A percentile compares a stretch with the other conserved stretches of the same genome.
Evolutionary conservation across 1,140 invertebrate genomes (phyloP).

Genomic region (Drosophila suzukii): DNA sequence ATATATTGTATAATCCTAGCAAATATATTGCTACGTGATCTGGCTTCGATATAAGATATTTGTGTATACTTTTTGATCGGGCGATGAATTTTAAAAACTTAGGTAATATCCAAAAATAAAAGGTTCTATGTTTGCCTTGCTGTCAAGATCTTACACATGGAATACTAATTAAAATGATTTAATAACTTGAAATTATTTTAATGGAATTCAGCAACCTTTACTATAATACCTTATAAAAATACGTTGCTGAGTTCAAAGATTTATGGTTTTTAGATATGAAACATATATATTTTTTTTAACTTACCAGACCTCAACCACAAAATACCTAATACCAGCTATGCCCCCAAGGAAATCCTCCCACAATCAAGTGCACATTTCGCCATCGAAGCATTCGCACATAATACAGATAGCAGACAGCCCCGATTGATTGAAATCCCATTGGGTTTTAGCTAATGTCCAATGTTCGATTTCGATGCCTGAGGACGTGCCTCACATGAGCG

Average conservation of each 20-base stretch:
- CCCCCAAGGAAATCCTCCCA: neutral
- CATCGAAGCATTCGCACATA: neutral
- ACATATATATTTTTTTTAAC: neutral
- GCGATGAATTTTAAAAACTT: slow-evolving; percentile 1
- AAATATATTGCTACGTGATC: slow-evolving; percentile 36
- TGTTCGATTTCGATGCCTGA: neutral
- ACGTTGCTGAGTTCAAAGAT: too few species aligned
- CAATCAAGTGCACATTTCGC: slow-evolving; percentile 2
- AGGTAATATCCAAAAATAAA: slow-evolving; percentile 16
- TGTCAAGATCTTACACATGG: neutral
- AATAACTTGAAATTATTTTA: neutral
- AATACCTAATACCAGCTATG: neutral
- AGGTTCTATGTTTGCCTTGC: slow-evolving; percentile 9
- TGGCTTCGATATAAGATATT: slow-evolving; percentile 16
- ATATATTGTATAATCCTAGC: slow-evolving; percentile 47
- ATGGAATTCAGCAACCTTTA: too few species aligned
- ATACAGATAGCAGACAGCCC: slow-evolving; percentile 1
- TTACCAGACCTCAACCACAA: too few species aligned
- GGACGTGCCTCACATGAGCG: slow-evolving; percentile 48
- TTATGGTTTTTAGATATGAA: too few species aligned
- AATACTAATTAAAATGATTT: neutral
- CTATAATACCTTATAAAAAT: neutral
- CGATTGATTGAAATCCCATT: slow-evolving; percentile 11
- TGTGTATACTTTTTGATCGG: neutral
- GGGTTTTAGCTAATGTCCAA: slow-evolving; percentile 17